Evolutionary conservation across 1,140 invertebrate species (phyloP).

Genomic region (Aphaenogaster rudis): DNA sequence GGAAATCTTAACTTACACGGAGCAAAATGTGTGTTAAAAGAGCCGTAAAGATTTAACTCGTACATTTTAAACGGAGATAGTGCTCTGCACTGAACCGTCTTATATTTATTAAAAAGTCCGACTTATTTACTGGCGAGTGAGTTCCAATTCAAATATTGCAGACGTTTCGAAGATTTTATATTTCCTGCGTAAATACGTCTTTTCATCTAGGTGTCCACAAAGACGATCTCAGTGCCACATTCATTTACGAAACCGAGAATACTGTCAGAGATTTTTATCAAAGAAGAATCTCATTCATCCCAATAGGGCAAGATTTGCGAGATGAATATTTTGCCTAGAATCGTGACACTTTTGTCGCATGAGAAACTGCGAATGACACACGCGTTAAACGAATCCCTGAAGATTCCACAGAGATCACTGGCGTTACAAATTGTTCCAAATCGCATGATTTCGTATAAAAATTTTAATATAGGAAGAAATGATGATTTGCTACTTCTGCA

Average conservation of each 20-base stretch:
- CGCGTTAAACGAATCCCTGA: conserved; percentile 1
- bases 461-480: neutral
- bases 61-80: conserved; percentile 13
- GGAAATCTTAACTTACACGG: conserved; percentile 3
- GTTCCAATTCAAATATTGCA: conserved; percentile 21
- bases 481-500: neutral
- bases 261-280: neutral
- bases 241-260: neutral
- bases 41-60: conserved; percentile 7
- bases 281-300: neutral
- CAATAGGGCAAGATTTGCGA: neutral
- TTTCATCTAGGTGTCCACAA: conserved; percentile 50
- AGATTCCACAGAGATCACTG: neutral
- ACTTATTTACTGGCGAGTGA: neutral
- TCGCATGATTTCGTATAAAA: neutral
- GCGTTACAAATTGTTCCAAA: neutral
- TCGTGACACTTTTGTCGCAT: neutral
- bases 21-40: conserved; percentile 28
- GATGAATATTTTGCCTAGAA: neutral
- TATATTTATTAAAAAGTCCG: conserved; percentile 20
- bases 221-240: neutral
- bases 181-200: conserved; percentile 4
- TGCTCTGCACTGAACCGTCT: neutral
- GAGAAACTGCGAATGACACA: neutral
- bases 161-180: neutral